These are phyloP conservation scores for Pyralis farinalis DNA, from an alignment of 2,888 invertebrate species.

Conservation along the genomic window DNA sequence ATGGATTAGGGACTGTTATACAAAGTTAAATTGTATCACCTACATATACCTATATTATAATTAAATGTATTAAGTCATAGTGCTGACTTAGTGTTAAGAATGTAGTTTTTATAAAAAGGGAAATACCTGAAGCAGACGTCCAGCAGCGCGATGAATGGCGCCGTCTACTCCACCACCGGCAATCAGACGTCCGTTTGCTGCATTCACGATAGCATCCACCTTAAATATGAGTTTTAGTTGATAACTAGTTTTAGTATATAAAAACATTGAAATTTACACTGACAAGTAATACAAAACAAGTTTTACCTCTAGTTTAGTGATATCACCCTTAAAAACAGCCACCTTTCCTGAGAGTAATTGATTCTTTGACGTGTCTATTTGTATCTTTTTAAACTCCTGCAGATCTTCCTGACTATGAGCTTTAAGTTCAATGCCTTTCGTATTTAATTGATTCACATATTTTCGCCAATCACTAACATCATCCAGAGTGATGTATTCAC, in stretches of 20 bases:
- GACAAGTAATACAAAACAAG: neutral
- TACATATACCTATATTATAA: too few relatives aligned
- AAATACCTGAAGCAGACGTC: slow-evolving; percentile 75
- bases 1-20: too few relatives aligned
- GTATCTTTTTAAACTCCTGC: slow-evolving; percentile 46
- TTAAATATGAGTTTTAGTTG: slow-evolving; percentile 36
- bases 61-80: too few relatives aligned
- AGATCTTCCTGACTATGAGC: slow-evolving; percentile 60
- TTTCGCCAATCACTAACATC: slow-evolving; percentile 80
- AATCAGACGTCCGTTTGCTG: slow-evolving; percentile 87
- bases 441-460: slow-evolving; percentile 50
- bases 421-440: slow-evolving; percentile 48
- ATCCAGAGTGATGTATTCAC: slow-evolving; percentile 56
- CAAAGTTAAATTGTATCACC: too few relatives aligned
- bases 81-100: too few relatives aligned
- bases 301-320: slow-evolving; percentile 87
- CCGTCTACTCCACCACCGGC: slow-evolving; percentile 96
- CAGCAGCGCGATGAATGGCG: slow-evolving; percentile 92
- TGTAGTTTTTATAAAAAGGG: too few relatives aligned
- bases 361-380: slow-evolving; percentile 55
- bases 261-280: too few relatives aligned
- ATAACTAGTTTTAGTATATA: too few relatives aligned
- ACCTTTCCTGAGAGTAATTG: slow-evolving; percentile 79
- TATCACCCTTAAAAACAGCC: slow-evolving; percentile 88
- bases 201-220: slow-evolving; percentile 95